Evolutionary conservation across 2,888 invertebrate genomes (phyloP).

Genomic region (Ctenicera cuprea): DNA sequence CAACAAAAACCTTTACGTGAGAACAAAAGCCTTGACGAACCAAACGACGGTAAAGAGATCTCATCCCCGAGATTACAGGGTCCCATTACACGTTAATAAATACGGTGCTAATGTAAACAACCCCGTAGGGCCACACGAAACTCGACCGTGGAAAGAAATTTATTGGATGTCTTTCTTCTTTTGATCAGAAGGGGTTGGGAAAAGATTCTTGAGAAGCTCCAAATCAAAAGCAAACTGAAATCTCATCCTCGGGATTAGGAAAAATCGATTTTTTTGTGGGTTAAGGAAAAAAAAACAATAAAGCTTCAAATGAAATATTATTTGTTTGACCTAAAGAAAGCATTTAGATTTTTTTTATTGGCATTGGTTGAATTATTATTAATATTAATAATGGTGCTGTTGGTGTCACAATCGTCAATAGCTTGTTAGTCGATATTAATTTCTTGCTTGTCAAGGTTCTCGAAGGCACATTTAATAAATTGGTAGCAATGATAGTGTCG

Average conservation of each 20-base stretch:
- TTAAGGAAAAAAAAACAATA: too few species aligned
- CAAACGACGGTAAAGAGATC: constrained; percentile 38
- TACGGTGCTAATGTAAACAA: constrained; percentile 37
- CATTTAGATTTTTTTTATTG: neutral
- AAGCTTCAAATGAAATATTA: too few species aligned
- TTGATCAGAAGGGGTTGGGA: too few species aligned
- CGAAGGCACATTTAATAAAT: constrained; percentile 18
- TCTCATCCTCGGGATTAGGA: too few species aligned
- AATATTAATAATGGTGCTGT: constrained; percentile 1
- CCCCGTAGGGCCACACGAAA: constrained; percentile 1
- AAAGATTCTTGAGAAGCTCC: too few species aligned
- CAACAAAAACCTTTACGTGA: constrained; percentile 37
- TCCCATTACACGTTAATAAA: constrained; percentile 43
- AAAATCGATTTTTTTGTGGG: too few species aligned
- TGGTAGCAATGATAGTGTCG: constrained; percentile 11
- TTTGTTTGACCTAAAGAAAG: neutral
- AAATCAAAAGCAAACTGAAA: too few species aligned
- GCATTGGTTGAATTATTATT: neutral
- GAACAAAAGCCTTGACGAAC: constrained; percentile 37
- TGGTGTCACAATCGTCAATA: constrained; percentile 6
- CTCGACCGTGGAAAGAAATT: too few species aligned
- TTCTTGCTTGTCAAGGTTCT: constrained; percentile 18
- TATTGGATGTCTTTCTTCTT: too few species aligned
- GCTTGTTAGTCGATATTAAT: constrained; percentile 17
- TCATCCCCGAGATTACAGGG: constrained; percentile 42